Conservation (phyloP, 2,113 vertebrate species). For the Sphaerodactylus townsendi region DNA sequence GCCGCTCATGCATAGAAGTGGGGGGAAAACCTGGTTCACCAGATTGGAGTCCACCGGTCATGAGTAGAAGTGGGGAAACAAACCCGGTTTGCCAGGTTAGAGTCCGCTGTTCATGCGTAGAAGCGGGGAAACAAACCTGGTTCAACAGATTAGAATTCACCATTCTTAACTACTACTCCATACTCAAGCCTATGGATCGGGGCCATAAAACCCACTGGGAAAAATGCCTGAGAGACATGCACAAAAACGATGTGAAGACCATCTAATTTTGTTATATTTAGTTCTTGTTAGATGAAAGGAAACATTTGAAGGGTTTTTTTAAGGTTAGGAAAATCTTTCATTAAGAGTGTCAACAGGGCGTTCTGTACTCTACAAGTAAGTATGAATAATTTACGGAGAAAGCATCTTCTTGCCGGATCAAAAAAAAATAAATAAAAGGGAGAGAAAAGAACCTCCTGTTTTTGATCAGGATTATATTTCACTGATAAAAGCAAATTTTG, state of each 20-base stretch:
- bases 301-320: conserved; percentile 14
- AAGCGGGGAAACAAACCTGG: too few relatives aligned
- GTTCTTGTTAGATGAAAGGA: neutral
- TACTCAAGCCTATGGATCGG: too few relatives aligned
- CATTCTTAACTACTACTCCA: too few relatives aligned
- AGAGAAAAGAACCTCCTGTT: neutral
- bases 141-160: too few relatives aligned
- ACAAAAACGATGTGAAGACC: neutral
- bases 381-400: conserved; percentile 63
- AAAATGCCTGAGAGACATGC: neutral
- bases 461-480: conserved; percentile 34
- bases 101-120: too few relatives aligned
- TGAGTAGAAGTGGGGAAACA: too few relatives aligned
- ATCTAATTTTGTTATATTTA: neutral
- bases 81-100: too few relatives aligned
- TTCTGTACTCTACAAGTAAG: conserved; percentile 53
- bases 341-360: conserved; percentile 50
- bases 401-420: conserved; percentile 49
- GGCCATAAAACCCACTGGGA: neutral
- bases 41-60: too few relatives aligned
- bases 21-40: too few relatives aligned
- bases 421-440: conserved; percentile 9
- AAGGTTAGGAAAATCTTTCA: conserved; percentile 6
- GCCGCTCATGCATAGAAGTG: too few relatives aligned
- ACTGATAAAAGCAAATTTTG: conserved; percentile 51